Conservation (phyloP, 2,888 invertebrate genomes). For the Sialis lutaria region DNA sequence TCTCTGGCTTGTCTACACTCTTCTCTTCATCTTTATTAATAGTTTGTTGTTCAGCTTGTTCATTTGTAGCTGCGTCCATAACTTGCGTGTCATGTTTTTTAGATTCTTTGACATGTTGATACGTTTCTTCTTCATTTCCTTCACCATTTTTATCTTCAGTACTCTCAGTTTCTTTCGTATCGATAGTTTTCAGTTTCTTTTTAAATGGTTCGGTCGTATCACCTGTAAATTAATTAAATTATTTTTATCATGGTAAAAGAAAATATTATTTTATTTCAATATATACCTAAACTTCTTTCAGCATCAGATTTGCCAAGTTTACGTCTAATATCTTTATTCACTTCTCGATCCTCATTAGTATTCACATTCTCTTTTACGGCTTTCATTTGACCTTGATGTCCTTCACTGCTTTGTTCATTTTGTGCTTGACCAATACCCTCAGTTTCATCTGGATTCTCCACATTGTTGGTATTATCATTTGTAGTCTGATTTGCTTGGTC, state of each 20-base stretch:
- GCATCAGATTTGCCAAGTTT: constrained; percentile 61
- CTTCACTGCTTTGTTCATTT: constrained; percentile 48
- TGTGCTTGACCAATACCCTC: constrained; percentile 60
- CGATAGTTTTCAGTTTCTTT: constrained; percentile 31
- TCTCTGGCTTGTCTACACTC: constrained; percentile 23
- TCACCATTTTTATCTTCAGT: constrained; percentile 19
- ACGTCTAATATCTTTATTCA: constrained; percentile 32
- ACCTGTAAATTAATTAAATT: constrained; percentile 18
- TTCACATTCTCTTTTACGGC: constrained; percentile 20
- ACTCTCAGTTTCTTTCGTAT: constrained; percentile 25
- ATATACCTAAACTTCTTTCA: constrained; percentile 38
- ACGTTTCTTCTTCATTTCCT: constrained; percentile 36
- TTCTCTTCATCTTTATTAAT: constrained; percentile 38
- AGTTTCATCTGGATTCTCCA: constrained; percentile 40
- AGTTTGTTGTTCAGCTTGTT: constrained; percentile 59
- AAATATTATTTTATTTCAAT: not conserved
- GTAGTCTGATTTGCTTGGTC: constrained; percentile 4
- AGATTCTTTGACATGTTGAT: constrained; percentile 71
- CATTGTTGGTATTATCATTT: constrained; percentile 2
- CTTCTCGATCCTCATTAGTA: constrained; percentile 14
- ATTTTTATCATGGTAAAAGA: not conserved
- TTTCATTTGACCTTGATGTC: constrained; percentile 39
- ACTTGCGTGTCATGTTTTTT: constrained; percentile 56
- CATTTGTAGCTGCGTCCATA: constrained; percentile 61
- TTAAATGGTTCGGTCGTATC: constrained; percentile 43